Base-by-base conservation (phyloP, 1,140 invertebrate species). In the Drosophila lini region DNA sequence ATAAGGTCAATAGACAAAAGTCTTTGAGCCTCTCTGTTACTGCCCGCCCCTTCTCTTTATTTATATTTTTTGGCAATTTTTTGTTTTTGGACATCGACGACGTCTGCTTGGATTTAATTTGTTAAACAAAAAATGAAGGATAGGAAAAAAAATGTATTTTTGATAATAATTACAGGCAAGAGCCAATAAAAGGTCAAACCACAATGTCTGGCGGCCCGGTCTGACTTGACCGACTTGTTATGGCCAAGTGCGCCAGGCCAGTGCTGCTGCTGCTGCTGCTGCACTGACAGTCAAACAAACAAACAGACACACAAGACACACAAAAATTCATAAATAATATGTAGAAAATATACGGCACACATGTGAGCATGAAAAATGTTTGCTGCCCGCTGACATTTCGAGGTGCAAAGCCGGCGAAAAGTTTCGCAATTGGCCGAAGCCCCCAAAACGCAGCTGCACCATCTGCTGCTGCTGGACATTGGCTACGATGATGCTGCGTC, bases 271-370 rank as follows among this genome's bases (percentile, higher is more conserved):
- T 56, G 45, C 52, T 68, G 31, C 53, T 48, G 59, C 11, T 36
- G 34, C 32, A 53, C 52, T 55, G 52, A 25, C 52, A 55, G 52
- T 36, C 50, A 53, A 53, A 55, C 64, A 58, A 69, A 71, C 56
- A 58, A 69, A 71, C 56, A 48, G 53, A 74, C 57, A 76, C 68
- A 61, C 53, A 47, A 47, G 45, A 71, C 6, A 44, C 41, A 31
- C 28, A 38, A 80, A 79, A 85, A 86, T 86, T 86, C 83, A 86
- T 86, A 86, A 86, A 88, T 86, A 88, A 89, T 88, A 86, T 81
- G 60, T 78, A 78, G 74, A 78, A 77, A 77, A 77, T 61, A 61
- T 28, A 10, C 45, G n/a, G 59, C 74, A 55, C 59, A 58, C 52
- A 75, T 61, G 40, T 57, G 73, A 78, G 65, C 69, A 56, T 77